These are phyloP conservation scores for Stenolophus ochropezus DNA, from an alignment of 2,888 invertebrate species.

Conservation along the genomic window DNA sequence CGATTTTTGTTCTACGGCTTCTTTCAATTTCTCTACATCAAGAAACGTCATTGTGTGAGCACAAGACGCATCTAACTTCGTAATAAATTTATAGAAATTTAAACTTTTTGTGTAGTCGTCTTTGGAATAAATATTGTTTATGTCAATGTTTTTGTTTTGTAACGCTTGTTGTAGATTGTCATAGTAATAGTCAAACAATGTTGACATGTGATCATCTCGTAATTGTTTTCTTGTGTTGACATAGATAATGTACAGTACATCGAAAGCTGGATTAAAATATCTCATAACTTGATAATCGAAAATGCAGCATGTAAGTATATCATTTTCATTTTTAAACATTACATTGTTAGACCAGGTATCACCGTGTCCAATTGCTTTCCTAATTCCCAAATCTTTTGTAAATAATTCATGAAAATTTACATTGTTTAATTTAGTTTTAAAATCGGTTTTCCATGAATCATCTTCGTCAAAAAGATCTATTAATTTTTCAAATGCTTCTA, in stretches of 20 bases:
- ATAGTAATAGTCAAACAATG: slow-evolving; percentile 67
- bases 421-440: not conserved
- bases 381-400: not conserved
- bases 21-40: slow-evolving; percentile 7
- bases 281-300: slow-evolving; percentile 68
- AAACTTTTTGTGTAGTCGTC: not conserved
- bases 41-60: slow-evolving; percentile 31
- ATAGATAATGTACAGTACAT: slow-evolving; percentile 67
- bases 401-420: not conserved
- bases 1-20: not conserved
- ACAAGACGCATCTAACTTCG: not conserved
- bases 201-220: slow-evolving; percentile 64
- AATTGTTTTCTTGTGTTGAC: slow-evolving; percentile 66
- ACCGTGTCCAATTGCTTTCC: slow-evolving; percentile 30
- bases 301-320: slow-evolving; percentile 62
- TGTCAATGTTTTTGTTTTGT: not conserved
- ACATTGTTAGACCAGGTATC: slow-evolving; percentile 53
- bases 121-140: not conserved
- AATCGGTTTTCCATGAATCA: not conserved
- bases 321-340: slow-evolving; percentile 25
- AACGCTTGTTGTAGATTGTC: slow-evolving; percentile 62
- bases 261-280: slow-evolving; percentile 66
- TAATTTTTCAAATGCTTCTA: not conserved
- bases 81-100: slow-evolving; percentile 67
- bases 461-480: not conserved